These are phyloP conservation scores for Maconellicoccus hirsutus DNA, from an alignment of 1,140 invertebrate genomes.

Conservation along the genomic window DNA sequence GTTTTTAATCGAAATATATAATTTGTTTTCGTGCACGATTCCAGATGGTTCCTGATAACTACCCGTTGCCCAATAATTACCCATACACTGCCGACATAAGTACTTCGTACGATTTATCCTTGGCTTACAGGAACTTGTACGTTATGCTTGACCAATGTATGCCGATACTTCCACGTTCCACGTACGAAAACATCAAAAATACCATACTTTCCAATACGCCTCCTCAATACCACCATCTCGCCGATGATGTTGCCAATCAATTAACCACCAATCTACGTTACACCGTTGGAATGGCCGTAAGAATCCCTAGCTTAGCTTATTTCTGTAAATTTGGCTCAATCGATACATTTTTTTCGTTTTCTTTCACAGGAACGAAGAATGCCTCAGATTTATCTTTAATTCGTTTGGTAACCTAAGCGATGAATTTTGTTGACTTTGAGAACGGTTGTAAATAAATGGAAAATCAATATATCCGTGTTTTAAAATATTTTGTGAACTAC, in stretches of 20 bases:
- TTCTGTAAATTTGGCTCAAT: background rate
- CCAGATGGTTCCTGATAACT: background rate
- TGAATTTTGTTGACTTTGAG: too few species aligned
- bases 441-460: too few species aligned
- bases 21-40: background rate
- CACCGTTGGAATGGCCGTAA: background rate
- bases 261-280: background rate
- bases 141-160: background rate
- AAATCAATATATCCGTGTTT: too few species aligned
- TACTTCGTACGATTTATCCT: background rate
- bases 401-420: background rate
- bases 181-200: background rate
- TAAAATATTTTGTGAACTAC: too few species aligned
- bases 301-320: background rate
- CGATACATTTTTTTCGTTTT: background rate
- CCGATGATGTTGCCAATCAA: background rate
- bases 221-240: background rate
- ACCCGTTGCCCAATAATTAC: background rate
- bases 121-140: conserved; percentile 1
- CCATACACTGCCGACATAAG: background rate
- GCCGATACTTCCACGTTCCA: background rate
- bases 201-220: background rate
- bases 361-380: background rate
- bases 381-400: background rate
- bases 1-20: background rate